These are phyloP conservation scores for Leptopilina syphax DNA, from an alignment of 2,888 invertebrate species.

Conservation along the genomic window DNA sequence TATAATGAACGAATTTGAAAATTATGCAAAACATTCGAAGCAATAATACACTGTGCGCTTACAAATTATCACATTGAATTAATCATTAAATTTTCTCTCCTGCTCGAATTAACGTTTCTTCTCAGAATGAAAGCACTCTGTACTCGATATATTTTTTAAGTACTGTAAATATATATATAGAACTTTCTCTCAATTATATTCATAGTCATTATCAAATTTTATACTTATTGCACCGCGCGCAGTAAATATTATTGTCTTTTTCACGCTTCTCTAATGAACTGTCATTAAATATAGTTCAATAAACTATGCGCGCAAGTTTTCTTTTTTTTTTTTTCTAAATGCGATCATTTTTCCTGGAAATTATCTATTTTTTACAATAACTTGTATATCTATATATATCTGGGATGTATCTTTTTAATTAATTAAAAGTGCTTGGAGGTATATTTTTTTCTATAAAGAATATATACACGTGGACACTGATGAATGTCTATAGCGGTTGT, in stretches of 20 bases:
- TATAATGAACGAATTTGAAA: conserved; percentile 15
- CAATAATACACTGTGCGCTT: not conserved
- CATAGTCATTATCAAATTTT: conserved; percentile 35
- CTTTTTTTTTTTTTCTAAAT: not conserved
- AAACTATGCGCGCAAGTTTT: not conserved
- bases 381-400: no score
- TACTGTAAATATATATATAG: not conserved
- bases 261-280: conserved; percentile 5
- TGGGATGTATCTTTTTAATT: no score
- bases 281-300: conserved; percentile 3
- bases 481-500: no score
- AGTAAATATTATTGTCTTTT: conserved; percentile 29
- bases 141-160: no score
- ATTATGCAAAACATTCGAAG: conserved; percentile 24
- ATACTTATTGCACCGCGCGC: not conserved
- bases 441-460: no score
- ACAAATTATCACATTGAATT: conserved; percentile 22
- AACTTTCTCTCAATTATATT: conserved; percentile 34
- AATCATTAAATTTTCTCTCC: conserved; percentile 30
- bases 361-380: no score
- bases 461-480: no score
- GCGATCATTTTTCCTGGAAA: not conserved
- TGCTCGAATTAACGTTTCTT: not conserved
- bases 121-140: conserved; percentile 8
- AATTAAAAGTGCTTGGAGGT: no score